Base-by-base conservation (phyloP, 2,888 invertebrate species). In the Oxystoma pomonae region DNA sequence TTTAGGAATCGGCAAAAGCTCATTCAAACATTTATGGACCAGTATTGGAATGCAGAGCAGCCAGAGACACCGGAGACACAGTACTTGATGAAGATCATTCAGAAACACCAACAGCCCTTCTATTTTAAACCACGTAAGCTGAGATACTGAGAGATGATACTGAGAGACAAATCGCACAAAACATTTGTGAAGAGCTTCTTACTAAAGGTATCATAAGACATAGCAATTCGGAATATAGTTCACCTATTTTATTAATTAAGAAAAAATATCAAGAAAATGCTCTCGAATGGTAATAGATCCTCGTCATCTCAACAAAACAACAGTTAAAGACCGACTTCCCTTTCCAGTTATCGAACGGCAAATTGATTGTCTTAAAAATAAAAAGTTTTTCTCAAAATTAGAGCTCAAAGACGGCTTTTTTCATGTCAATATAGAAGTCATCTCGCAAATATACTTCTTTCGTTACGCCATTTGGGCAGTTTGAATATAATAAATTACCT, bases 361-460 rank as follows among this genome's bases (percentile, higher is more conserved):
- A 1, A 50, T 75, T 17, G 74, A 76, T 52, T 22, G 59, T 3
- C 63, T 75, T 52, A 66, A 68, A 20, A 64, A 67, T 18, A 70
- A 74, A 63, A 67, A 57, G 20, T 71, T 66, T 64, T 75, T 70
- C 65, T 70, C 71, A 2, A 68, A 57, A 9, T 61, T 76, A 18
- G 75, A 76, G 65, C 63, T 76, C 16, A 70, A 69, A 57, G 70
- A 70, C 65, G 74, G 69, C 1, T 76, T n/a, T 74, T 57, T 67
- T 74, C 58, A 74, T 75, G 52, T 67, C 75, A 16, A 55, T 55
- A 16, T 49, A 76, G 20, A 62, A 71, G 62, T 61, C 68, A 9
- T 73, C 72, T 2, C 62, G 68, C 1, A 67, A 73, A 63, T 71
- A 72, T 50, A 76, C 74, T 1, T 69, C 74, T 1, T 77, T 77